Evolutionary conservation across 2,888 invertebrate species (phyloP).

Genomic region (Boloria euphrosyne): DNA sequence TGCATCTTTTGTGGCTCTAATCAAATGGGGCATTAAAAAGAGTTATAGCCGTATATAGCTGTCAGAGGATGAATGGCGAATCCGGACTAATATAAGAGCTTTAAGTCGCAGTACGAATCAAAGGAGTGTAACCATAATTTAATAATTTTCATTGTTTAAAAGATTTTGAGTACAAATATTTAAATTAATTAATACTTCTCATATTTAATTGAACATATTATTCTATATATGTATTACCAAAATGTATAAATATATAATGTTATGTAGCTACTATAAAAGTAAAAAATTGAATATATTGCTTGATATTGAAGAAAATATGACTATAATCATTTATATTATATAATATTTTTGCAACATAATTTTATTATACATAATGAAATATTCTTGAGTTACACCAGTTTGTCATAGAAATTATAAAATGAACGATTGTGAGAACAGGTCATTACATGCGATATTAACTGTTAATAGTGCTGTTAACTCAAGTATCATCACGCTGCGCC

Average conservation of each 20-base stretch:
- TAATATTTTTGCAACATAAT: too few species aligned
- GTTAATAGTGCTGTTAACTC: conserved; percentile 39
- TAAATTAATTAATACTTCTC: background rate
- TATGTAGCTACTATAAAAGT: too few species aligned
- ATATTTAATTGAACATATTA: too few species aligned
- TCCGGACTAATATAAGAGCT: conserved; percentile 55
- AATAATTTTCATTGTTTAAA: background rate
- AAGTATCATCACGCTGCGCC: conserved; percentile 33
- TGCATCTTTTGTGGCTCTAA: conserved; percentile 70
- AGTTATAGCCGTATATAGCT: conserved; percentile 74
- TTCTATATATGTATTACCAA: too few species aligned
- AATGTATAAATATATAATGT: too few species aligned
- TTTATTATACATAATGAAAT: background rate
- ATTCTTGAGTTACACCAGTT: conserved; percentile 27
- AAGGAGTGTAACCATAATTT: conserved; percentile 39
- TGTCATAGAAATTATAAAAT: conserved; percentile 27
- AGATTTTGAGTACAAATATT: background rate
- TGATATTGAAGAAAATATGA: too few species aligned
- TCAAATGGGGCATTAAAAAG: conserved; percentile 79
- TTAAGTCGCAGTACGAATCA: conserved; percentile 33
- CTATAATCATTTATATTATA: too few species aligned
- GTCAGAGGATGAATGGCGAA: conserved; percentile 71
- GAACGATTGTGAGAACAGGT: conserved; percentile 45
- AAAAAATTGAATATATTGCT: too few species aligned
- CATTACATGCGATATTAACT: conserved; percentile 40